Percentiles rank a stretch among this genome's conserved stretches.
Evolutionary conservation across 2,888 invertebrate species (phyloP).

Genomic region (Meghimatium bilineatum): DNA sequence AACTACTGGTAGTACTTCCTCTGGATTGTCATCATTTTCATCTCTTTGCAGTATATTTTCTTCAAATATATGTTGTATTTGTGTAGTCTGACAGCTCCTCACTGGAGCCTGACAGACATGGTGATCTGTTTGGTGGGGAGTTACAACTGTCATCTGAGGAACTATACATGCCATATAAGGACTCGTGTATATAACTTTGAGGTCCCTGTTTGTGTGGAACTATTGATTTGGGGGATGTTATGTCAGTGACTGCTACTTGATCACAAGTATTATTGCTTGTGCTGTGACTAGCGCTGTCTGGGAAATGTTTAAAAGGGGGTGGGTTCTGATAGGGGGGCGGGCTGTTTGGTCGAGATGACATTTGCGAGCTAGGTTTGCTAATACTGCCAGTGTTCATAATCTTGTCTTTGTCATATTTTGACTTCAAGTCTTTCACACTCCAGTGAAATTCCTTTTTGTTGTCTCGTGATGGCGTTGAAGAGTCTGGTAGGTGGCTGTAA

Average conservation of each 20-base stretch:
- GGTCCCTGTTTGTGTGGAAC: conserved; percentile 34
- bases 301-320: conserved; percentile 55
- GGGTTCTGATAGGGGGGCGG: conserved; percentile 63
- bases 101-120: conserved; percentile 53
- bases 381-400: conserved; percentile 22
- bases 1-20: no score
- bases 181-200: conserved; percentile 39
- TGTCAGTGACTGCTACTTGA: conserved; percentile 6
- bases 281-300: conserved; percentile 59
- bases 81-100: conserved; percentile 56
- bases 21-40: no score
- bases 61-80: conserved; percentile 62
- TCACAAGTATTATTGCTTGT: conserved; percentile 61
- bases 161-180: conserved; percentile 57
- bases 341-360: neutral
- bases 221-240: conserved; percentile 35
- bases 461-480: neutral
- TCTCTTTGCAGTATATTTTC: no score
- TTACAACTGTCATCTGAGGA: conserved; percentile 57
- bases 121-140: conserved; percentile 58
- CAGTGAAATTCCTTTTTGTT: conserved; percentile 60
- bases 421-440: conserved; percentile 67
- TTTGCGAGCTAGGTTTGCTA: neutral
- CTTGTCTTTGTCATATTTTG: conserved; percentile 60
- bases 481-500: neutral